Base-by-base conservation (phyloP, 2,113 vertebrate genomes). In the Forbesichthys agassizii region DNA sequence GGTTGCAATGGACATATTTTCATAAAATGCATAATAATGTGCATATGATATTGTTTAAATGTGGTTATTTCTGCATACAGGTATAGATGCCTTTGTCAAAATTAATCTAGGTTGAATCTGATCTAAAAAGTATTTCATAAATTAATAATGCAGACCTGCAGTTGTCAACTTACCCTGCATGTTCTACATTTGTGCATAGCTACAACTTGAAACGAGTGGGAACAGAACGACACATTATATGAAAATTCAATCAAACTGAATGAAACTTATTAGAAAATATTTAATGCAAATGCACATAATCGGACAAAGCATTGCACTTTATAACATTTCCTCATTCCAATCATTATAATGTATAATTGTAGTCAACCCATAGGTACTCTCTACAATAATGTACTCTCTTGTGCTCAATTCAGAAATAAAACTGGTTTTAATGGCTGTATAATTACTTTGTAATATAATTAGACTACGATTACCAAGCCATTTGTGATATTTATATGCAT, bases 381-480 rank as follows among this genome's bases (percentile, higher is more conserved):
- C 68, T 75, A 65, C 85, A 88, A 81, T 82, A 85, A 86, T 27
- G 27, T 27, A 27, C 27, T 27, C 20, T 84, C 20, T 84, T 47
- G 53, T 84, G 75, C 78, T 82, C 73, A n/a, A 74, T 84, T 87
- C 77, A 74, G 68, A 80, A 74, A 80, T 79, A 86, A 86, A 74
- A 86, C 78, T 63, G 73, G 66, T 68, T 75, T 77, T 88, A 89
- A 89, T 89, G 86, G 83, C 83, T 82, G 73, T 86, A 74, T 84
- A 88, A 90, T 89, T 91, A 80, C 82, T 80, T 77, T 86, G 74
- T 86, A 84, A 86, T 85, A 86, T 80, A 88, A 88, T 89, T 87
- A 86, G 60, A 80, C 74, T 49, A 66, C 81, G 79, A 88, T 91
- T 89, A 88, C 79, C 64, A 64, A 49, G 63, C 81, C 20, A 20